A percentile compares a stretch with the other conserved stretches of the same genome.
Conservation (phyloP, 2,888 invertebrate species). For the Stramonita haemastoma region DNA sequence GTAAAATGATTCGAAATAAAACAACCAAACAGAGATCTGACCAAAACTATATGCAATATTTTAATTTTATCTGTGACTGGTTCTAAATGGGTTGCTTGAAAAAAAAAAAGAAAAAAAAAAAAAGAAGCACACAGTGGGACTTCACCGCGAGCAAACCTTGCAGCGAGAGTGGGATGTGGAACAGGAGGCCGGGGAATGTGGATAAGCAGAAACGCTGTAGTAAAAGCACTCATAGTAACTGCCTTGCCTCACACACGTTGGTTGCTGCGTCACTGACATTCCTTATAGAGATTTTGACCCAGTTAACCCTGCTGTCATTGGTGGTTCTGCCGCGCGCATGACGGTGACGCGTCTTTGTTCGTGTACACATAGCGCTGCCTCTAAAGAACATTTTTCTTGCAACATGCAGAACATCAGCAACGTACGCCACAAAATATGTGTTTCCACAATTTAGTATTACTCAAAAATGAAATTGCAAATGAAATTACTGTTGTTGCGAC, state of each 20-base stretch:
- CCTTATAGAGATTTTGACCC: conserved; percentile 49
- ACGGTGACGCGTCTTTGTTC: conserved; percentile 38
- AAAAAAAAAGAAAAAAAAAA: neutral
- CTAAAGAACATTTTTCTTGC: neutral
- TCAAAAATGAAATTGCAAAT: neutral
- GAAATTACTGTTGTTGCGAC: neutral
- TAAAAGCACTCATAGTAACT: conserved; percentile 62
- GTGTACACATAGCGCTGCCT: conserved; percentile 40
- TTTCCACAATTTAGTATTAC: neutral
- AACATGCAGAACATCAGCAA: neutral
- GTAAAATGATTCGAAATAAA: neutral
- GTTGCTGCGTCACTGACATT: conserved; percentile 49
- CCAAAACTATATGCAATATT: neutral
- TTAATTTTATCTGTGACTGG: neutral
- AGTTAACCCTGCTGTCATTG: conserved; percentile 49
- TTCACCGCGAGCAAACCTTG: neutral
- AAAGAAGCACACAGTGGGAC: neutral
- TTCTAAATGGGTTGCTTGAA: neutral
- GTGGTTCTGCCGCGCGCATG: conserved; percentile 39
- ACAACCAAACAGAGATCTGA: neutral
- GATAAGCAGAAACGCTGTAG: conserved; percentile 49
- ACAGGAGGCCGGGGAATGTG: conserved; percentile 47
- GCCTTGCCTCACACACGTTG: conserved; percentile 48
- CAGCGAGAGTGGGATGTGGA: conserved; percentile 34
- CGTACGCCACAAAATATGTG: neutral